Percentiles rank a stretch among this genome's conserved stretches.
Conservation (phyloP, 1,140 invertebrate species). For the Daktulosphaira vitifoliae region DNA sequence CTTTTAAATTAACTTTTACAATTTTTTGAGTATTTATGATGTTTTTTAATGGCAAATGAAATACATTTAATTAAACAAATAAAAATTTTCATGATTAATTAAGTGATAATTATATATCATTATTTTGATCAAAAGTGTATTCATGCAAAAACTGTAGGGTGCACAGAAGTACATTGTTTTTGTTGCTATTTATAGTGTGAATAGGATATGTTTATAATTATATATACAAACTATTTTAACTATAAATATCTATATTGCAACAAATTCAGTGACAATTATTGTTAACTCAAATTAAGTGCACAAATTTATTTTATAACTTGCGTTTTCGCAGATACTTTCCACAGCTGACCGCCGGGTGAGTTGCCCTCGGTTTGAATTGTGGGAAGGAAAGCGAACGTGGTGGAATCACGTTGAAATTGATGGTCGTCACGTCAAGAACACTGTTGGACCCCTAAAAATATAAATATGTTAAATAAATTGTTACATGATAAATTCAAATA, state of each 20-base stretch:
- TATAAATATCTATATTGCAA: slow-evolving; percentile 9
- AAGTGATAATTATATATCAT: too few species aligned
- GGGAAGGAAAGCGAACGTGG: slow-evolving; percentile 32
- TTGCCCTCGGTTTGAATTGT: slow-evolving; percentile 34
- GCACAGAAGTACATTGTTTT: slow-evolving; percentile 15
- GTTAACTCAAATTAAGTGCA: slow-evolving; percentile 2
- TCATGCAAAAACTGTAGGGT: slow-evolving; percentile 18
- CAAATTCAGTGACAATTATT: slow-evolving; percentile 16
- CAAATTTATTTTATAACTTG: slow-evolving; percentile 40
- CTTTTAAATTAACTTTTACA: too few species aligned
- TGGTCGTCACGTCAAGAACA: slow-evolving; percentile 27
- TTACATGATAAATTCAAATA: slow-evolving; percentile 24
- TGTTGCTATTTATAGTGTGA: slow-evolving; percentile 27
- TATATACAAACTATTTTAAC: slow-evolving; percentile 6
- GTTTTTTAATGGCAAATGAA: too few species aligned
- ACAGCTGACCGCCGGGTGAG: slow-evolving; percentile 37
- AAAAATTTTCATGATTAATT: too few species aligned
- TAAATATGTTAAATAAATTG: slow-evolving; percentile 1
- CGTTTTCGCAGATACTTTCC: slow-evolving; percentile 42
- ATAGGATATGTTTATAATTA: too few species aligned
- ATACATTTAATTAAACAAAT: too few species aligned
- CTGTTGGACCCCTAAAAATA: slow-evolving; percentile 12
- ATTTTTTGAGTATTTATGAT: too few species aligned
- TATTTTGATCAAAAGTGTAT: neutral
- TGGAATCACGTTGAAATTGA: slow-evolving; percentile 26